These are phyloP conservation scores for Potamarius usumacintae DNA, from an alignment of 2,113 vertebrate species.

Conservation along the genomic window DNA sequence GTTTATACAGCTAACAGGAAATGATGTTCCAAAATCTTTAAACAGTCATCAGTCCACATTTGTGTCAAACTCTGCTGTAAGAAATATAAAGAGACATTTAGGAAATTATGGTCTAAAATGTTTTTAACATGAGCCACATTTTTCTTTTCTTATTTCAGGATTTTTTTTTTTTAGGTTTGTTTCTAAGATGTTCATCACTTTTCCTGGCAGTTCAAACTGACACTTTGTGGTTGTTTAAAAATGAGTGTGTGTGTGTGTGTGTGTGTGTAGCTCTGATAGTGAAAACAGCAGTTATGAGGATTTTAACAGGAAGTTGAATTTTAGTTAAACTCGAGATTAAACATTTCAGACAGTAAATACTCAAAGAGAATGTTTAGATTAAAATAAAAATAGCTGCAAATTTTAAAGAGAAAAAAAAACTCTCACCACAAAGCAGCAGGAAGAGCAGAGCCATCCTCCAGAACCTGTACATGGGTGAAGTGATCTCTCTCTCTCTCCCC, in stretches of 20 bases:
- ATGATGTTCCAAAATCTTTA: neutral
- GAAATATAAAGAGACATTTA: neutral
- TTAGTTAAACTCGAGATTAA: neutral
- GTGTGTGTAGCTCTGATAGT: slow-evolving; percentile 14
- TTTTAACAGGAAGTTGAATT: neutral
- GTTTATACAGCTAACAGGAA: neutral
- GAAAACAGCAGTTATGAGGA: neutral
- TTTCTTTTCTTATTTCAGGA: neutral
- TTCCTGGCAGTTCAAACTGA: neutral
- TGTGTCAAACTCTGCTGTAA: neutral
- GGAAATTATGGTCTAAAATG: no score
- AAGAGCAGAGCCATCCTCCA: neutral
- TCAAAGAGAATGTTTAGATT: neutral
- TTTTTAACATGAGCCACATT: neutral
- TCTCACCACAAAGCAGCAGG: slow-evolving; percentile 1
- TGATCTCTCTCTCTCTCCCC: neutral
- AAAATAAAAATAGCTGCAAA: neutral
- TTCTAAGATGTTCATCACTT: neutral
- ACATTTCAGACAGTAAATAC: neutral
- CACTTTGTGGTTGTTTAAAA: neutral
- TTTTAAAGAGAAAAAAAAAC: neutral
- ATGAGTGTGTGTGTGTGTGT: slow-evolving; percentile 15
- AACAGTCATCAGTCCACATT: neutral
- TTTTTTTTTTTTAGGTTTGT: neutral
- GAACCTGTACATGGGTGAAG: neutral